Evolutionary conservation across 2,797 vertebrate species (phyloP).

Genomic region (Enteromius treurensis): DNA sequence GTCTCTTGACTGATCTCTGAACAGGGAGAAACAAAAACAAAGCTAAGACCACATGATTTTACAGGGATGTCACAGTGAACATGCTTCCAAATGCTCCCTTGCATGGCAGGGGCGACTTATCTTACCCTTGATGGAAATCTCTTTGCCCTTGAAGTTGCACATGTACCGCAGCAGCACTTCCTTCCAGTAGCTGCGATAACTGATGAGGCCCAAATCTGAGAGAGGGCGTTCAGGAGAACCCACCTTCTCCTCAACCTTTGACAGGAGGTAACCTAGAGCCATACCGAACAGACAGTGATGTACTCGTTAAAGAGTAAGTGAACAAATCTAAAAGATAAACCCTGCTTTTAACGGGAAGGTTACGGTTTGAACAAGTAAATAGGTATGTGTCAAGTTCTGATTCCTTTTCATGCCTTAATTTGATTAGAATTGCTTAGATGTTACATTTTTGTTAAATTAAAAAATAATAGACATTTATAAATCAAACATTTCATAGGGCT

Average conservation of each 20-base stretch:
- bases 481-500: no score
- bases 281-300: not conserved
- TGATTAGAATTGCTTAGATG: no score
- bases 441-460: no score
- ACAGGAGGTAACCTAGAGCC: slow-evolving; percentile 46
- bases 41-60: not conserved
- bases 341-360: not conserved
- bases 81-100: not conserved
- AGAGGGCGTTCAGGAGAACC: slow-evolving; percentile 85
- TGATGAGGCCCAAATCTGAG: slow-evolving; percentile 88
- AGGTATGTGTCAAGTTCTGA: no score
- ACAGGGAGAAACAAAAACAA: slow-evolving; percentile 10
- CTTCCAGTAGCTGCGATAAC: slow-evolving; percentile 92
- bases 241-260: slow-evolving; percentile 83
- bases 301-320: not conserved
- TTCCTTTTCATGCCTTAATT: no score
- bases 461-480: no score
- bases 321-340: not conserved
- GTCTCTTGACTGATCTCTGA: slow-evolving; percentile 91
- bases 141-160: slow-evolving; percentile 90
- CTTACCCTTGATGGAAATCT: slow-evolving; percentile 90
- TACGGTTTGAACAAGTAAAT: not conserved
- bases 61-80: not conserved
- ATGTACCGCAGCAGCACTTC: slow-evolving; percentile 88
- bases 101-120: not conserved